Evolutionary conservation across 2,113 vertebrate species (phyloP), one percentile per base, ranked within the genome.

Genomic region (Catharus fuscescens): DNA sequence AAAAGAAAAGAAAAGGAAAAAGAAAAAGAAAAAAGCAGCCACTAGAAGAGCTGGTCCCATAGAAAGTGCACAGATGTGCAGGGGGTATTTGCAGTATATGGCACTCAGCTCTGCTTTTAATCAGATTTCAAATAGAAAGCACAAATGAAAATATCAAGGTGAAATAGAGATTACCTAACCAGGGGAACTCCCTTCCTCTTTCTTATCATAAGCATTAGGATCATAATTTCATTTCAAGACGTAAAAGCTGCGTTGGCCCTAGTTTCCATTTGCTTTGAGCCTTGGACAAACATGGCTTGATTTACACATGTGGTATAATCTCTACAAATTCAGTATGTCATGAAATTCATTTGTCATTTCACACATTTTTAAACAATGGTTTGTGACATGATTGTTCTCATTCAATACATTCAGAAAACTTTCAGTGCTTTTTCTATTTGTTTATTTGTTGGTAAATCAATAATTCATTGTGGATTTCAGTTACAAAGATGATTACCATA

Each of bases 151-250:
- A 86, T 96, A 96, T 96, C 92, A 95, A 97, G 94, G 96, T 95
- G 69, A 92, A 95, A 90, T 70, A 96, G 72, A 92, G 92, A 97
- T 97, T 96, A 93, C 91, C 80, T 93, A 88, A 73, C 47, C 67
- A 88, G 40, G 86, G 94, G 76, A 96, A 97, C 96, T 86, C 96
- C 96, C 96, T 97, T 97, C 96, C 96, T 93, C 88, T 96, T 95
- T 97, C 96, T 97, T 97, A 96, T 97, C 95, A 44, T 53, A 74
- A 2, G 1, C 56, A 71, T 93, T 97, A 93, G 88, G 80, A 95
- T 91, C 91, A 73, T 77, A 54, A 94, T 88, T 96, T 94, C 82
- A 83, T 90, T 94, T 83, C 78, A 85, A 96, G 72, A 96, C 47
- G 83, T 93, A 95, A 95, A 95, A 95, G 91, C 71, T 80, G 72